A percentile compares a stretch with the other conserved stretches of the same genome.
Conservation (phyloP, 2,797 vertebrate genomes). For the Intellagama lesueurii region DNA sequence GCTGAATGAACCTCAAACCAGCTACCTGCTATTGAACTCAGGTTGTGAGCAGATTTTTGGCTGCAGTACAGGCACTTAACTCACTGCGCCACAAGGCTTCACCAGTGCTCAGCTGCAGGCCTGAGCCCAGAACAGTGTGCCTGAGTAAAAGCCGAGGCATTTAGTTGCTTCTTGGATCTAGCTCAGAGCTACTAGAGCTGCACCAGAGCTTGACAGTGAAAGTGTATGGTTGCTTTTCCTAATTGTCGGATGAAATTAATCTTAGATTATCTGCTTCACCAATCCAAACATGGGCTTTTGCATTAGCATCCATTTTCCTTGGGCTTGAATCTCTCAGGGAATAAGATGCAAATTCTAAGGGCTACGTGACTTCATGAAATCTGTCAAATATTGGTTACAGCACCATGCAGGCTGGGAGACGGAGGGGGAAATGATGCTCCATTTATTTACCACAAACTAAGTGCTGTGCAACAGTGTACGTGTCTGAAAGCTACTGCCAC, state of each 20-base stretch:
- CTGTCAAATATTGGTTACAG: constrained; percentile 61
- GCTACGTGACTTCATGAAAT: constrained; percentile 37
- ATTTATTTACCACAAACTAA: constrained; percentile 60
- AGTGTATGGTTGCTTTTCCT: constrained; percentile 68
- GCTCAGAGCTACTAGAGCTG: constrained; percentile 55
- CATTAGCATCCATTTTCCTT: constrained; percentile 71
- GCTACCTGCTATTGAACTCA: too few species aligned
- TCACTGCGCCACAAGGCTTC: background rate
- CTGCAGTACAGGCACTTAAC: too few species aligned
- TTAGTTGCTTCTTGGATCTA: constrained; percentile 46
- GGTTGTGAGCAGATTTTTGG: too few species aligned
- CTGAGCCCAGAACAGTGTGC: constrained; percentile 15
- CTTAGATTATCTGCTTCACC: constrained; percentile 77
- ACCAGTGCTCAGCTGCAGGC: background rate
- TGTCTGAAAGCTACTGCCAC: constrained; percentile 50
- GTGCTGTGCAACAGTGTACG: constrained; percentile 39
- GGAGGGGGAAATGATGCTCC: constrained; percentile 58
- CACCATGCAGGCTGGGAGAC: constrained; percentile 48
- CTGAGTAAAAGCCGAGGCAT: constrained; percentile 5
- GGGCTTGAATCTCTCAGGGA: constrained; percentile 69
- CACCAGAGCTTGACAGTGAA: constrained; percentile 56
- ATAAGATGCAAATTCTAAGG: constrained; percentile 72
- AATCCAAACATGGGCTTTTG: constrained; percentile 64
- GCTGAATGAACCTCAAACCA: too few species aligned
- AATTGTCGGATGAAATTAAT: constrained; percentile 75